Base-by-base conservation (phyloP, 2,888 invertebrate species). In the Zygothrica quintamaculata region DNA sequence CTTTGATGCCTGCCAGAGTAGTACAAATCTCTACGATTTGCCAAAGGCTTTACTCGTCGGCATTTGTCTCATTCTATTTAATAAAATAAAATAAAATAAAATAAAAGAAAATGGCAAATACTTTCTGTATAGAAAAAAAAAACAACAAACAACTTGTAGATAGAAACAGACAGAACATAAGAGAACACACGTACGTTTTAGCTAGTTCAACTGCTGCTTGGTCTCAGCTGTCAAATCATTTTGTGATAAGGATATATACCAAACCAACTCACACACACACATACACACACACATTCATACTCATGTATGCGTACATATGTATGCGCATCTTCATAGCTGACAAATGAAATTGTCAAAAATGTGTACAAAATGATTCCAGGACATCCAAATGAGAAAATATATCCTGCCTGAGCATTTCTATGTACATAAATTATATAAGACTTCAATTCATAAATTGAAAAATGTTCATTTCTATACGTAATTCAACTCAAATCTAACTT, bases 281-380 rank as follows among this genome's bases (percentile, higher is more conserved):
- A 40, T 62, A 72, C 58, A 67, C 55, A 48, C 70, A 57, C 70
- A 51, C 48, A 25, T 58, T n/a, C n/a, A n/a, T n/a, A n/a, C 40
- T 26, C 26, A 37, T 51, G 39, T 11, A 9, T 15, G 7, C 9
- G 11, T 36, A 40, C 26, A 5, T 48, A 52, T 53, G 40, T 53
- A 16, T 55, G 55, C 37, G 39, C 51, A 42, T 64, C 62, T 77
- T 75, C 77, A 84, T 73, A 81, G 74, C 85, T 81, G 82, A 81
- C 79, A 81, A 81, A 81, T 81, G 77, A 81, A 81, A 81, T 74
- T 84, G 80, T 84, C 78, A 81, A 78, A 80, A 84, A 78, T 84
- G 61, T 76, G 44, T 53, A 25, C 48, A 58, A 47, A 52, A 50
- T 48, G 65, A 56, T 78, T 73, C 61, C 66, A 65, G 48, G 73